Evolutionary conservation across 2,797 vertebrate genomes (phyloP).

Genomic region (Esox lucius): DNA sequence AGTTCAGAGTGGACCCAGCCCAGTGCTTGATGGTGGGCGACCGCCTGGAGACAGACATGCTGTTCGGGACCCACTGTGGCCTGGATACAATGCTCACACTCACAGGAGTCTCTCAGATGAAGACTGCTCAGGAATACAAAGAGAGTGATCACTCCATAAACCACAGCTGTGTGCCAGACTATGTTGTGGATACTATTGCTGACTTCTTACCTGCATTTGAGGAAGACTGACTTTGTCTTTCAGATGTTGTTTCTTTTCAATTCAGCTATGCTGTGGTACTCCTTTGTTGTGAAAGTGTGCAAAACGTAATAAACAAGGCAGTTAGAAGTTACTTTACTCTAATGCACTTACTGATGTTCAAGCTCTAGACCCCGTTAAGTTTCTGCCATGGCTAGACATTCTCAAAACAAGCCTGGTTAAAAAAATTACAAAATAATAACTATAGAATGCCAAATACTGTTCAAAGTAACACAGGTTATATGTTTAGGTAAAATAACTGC

Average conservation of each 20-base stretch:
- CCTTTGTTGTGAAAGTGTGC: too few relatives aligned
- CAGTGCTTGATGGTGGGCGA: conserved; percentile 83
- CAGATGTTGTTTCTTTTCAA: too few relatives aligned
- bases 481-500: too few relatives aligned
- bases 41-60: conserved; percentile 85
- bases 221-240: conserved; percentile 32
- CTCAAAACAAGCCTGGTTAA: neutral
- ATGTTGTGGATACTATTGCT: conserved; percentile 83
- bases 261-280: too few relatives aligned
- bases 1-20: conserved; percentile 75
- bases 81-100: conserved; percentile 83
- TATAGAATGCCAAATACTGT: neutral
- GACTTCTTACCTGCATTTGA: conserved; percentile 81
- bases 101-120: conserved; percentile 79
- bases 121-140: conserved; percentile 79
- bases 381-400: neutral
- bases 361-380: too few relatives aligned
- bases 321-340: too few relatives aligned
- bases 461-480: neutral
- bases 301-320: too few relatives aligned
- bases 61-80: conserved; percentile 84
- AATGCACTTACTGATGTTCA: too few relatives aligned
- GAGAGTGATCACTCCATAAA: conserved; percentile 64
- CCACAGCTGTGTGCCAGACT: conserved; percentile 80
- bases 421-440: too few relatives aligned